Evolutionary conservation across 2,888 invertebrate genomes (phyloP).

Genomic region (Tenthredo livida): DNA sequence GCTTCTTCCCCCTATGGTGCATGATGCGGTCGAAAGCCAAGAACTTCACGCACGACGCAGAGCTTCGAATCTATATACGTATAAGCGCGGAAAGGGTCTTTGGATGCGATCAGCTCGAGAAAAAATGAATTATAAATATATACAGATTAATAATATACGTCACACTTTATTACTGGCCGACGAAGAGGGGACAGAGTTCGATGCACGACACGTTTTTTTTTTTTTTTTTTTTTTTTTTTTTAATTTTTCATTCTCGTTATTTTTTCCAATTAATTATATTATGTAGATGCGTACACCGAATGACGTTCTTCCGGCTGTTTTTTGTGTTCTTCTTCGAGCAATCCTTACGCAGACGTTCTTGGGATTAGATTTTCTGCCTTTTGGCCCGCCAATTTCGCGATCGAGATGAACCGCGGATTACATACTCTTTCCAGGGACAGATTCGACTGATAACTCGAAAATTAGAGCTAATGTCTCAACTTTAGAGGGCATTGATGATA

Average conservation of each 20-base stretch:
- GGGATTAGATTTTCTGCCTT: not conserved
- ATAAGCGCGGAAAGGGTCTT: constrained; percentile 17
- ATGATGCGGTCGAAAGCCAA: constrained; percentile 11
- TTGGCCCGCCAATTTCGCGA: not conserved
- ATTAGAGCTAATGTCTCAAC: not conserved
- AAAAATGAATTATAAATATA: not conserved
- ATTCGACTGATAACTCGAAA: not conserved
- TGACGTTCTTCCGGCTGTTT: not conserved
- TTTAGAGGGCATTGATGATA: not conserved
- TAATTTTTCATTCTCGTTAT: no score
- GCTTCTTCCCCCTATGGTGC: constrained; percentile 38
- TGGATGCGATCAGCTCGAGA: not conserved
- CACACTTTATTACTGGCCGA: not conserved
- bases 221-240: not conserved
- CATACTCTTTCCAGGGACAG: not conserved
- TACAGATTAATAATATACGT: not conserved
- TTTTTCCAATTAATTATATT: not conserved
- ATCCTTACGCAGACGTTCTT: no score
- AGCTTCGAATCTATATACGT: not conserved
- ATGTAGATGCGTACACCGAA: not conserved
- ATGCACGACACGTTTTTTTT: no score
- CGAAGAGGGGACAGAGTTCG: constrained; percentile 18
- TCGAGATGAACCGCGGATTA: not conserved
- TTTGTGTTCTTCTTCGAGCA: not conserved
- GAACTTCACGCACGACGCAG: constrained; percentile 4